Evolutionary conservation across 2,113 vertebrate species (phyloP), one percentile per base, ranked within the genome.

Genomic region (Tautogolabrus adspersus): DNA sequence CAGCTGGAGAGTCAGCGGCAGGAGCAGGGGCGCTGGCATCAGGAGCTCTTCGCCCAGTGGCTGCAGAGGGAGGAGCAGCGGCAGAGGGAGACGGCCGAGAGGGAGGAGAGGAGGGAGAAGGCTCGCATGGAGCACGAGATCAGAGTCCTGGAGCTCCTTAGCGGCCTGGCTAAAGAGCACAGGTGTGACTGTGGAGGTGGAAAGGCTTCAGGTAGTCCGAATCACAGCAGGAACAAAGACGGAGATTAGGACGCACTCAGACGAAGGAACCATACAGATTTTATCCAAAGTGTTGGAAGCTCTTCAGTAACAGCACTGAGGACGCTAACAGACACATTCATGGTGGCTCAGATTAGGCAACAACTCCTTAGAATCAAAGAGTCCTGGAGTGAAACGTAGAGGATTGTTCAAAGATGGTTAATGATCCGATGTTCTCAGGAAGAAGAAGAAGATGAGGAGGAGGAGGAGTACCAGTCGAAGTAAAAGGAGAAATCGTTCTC

Each of bases 71-170:
- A 91, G 75, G 85, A 91, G 44, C 61, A 81, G 9, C 69, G 86
- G 72, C 88, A 91, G 72, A 75, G 72, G 77, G 90, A 91, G 79
- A 15, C 19, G 2, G 90, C 87, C 0, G 90, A 91, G 63, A 72
- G 90, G 44, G 91, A 91, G 65, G 90, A 91, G 66, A 68, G 90
- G 69, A 69, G 87, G 68, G 91, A 91, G 88, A 91, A 72, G 5
- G 86, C 90, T 21, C 89, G 89, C 42, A 91, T 93, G 91, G 88
- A 90, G 73, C 90, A 93, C 3, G 89, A 91, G 78, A 69, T 93
- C 57, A 18, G 89, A 52, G 87, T 93, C n/a, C 78, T 93, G 80
- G 83, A 91, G 82, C 86, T 93, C 0, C 88, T 91, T 66, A 83
- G 76, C 8, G 19, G 76, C 9, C 61, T 91, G 10, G 68, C 61